These are phyloP conservation scores for Nilaparvata lugens DNA, from an alignment of 1,140 invertebrate species.

Conservation along the genomic window DNA sequence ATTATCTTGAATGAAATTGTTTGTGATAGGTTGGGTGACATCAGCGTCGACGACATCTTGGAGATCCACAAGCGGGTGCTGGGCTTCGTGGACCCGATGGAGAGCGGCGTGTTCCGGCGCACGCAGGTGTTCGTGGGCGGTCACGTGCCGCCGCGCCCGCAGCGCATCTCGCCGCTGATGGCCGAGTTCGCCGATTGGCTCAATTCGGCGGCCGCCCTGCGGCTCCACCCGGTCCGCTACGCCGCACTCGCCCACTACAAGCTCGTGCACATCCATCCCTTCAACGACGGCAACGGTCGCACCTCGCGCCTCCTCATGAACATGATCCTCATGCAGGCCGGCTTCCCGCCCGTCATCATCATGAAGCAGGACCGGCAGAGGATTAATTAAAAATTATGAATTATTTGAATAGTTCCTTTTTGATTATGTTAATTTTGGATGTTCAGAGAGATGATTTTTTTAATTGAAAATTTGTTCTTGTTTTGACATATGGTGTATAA, in stretches of 20 bases:
- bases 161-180: slow-evolving; percentile 73
- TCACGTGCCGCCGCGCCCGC: slow-evolving; percentile 78
- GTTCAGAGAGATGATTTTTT: no score
- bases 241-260: slow-evolving; percentile 94
- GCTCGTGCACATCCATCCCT: slow-evolving; percentile 90
- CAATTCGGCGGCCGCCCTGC: slow-evolving; percentile 74
- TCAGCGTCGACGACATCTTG: slow-evolving; percentile 77
- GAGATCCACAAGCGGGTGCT: slow-evolving; percentile 88
- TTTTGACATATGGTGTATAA: no score
- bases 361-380: slow-evolving; percentile 72
- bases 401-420: no score
- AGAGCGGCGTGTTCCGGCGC: slow-evolving; percentile 71
- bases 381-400: no score
- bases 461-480: no score
- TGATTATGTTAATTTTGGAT: no score
- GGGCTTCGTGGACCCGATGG: slow-evolving; percentile 84
- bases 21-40: slow-evolving; percentile 47
- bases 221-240: slow-evolving; percentile 82
- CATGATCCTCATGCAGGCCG: slow-evolving; percentile 93
- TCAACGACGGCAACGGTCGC: slow-evolving; percentile 88
- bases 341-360: slow-evolving; percentile 93
- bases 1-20: no score
- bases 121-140: slow-evolving; percentile 91
- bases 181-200: slow-evolving; percentile 78
- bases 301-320: slow-evolving; percentile 95